phyloP scores from a whole-genome alignment of 2,888 invertebrate genomes.

The Belgica antarctica region DNA sequence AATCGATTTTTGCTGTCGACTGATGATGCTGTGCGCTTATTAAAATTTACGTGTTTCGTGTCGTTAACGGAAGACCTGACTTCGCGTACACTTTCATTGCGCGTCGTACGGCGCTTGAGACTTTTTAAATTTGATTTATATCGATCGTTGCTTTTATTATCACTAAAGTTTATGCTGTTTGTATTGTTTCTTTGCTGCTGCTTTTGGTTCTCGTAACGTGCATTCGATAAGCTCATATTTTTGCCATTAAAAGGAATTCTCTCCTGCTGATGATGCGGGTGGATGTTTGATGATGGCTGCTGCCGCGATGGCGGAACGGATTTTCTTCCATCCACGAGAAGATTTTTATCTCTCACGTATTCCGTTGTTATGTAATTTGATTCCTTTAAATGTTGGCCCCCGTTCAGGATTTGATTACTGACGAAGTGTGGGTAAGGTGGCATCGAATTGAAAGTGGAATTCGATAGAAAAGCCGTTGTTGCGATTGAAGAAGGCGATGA shows the following conservation, averaged over 20 bases:
- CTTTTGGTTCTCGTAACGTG: slow-evolving; percentile 40
- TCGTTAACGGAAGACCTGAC: slow-evolving; percentile 31
- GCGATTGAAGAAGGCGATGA: slow-evolving; percentile 55
- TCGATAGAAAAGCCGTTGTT: slow-evolving; percentile 54
- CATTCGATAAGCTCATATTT: slow-evolving; percentile 39
- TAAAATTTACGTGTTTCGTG: slow-evolving; percentile 42
- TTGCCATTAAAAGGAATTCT: slow-evolving; percentile 37
- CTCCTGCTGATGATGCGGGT: slow-evolving; percentile 36
- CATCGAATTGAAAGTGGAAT: slow-evolving; percentile 56
- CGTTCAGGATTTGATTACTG: slow-evolving; percentile 40
- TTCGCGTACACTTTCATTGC: slow-evolving; percentile 35
- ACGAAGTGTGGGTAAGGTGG: slow-evolving; percentile 54
- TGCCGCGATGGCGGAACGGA: slow-evolving; percentile 26
- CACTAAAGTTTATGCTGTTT: slow-evolving; percentile 40
- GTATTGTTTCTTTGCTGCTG: slow-evolving; percentile 39
- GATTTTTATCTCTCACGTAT: slow-evolving; percentile 46
- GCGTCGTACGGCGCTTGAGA: slow-evolving; percentile 28
- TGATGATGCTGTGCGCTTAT: slow-evolving; percentile 24
- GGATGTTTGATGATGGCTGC: slow-evolving; percentile 8
- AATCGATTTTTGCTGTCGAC: slow-evolving; percentile 32
- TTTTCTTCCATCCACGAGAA: slow-evolving; percentile 44
- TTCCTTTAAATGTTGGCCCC: slow-evolving; percentile 45
- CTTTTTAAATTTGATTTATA: slow-evolving; percentile 43
- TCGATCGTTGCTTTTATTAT: slow-evolving; percentile 44
- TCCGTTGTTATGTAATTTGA: slow-evolving; percentile 46